phyloP scores from a whole-genome alignment of 1,140 invertebrate species.

The Doryteuthis pealeii region DNA sequence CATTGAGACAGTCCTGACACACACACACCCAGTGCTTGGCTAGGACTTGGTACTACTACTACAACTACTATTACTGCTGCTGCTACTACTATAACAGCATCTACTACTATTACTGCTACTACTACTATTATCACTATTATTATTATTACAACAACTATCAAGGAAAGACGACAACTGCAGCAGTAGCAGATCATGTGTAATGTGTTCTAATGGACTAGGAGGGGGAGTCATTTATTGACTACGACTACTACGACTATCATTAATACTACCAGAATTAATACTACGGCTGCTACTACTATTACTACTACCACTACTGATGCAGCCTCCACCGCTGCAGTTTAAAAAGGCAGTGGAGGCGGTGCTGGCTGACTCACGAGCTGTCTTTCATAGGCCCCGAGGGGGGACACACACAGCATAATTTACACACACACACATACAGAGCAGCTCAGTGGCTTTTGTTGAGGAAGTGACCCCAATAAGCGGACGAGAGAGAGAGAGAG shows the following conservation, averaged over 20 bases:
- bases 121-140: background rate
- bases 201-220: conserved; percentile 1
- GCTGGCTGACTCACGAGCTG: conserved; percentile 8
- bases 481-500: background rate
- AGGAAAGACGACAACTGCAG: background rate
- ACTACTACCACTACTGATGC: background rate
- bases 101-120: background rate
- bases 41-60: conserved; percentile 4
- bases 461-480: conserved; percentile 9
- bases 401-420: too few relatives aligned
- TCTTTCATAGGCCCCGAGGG: background rate
- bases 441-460: background rate
- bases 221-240: background rate
- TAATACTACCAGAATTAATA: too few relatives aligned
- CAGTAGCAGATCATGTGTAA: conserved; percentile 6
- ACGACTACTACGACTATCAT: background rate
- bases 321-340: too few relatives aligned
- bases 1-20: conserved; percentile 7
- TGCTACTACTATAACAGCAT: background rate
- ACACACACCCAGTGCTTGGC: background rate
- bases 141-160: background rate
- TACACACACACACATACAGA: too few relatives aligned
- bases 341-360: conserved; percentile 1
- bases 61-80: background rate
- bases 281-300: background rate